Evolutionary conservation across 2,113 vertebrate species (phyloP).

Genomic region (Semnopithecus entellus): DNA sequence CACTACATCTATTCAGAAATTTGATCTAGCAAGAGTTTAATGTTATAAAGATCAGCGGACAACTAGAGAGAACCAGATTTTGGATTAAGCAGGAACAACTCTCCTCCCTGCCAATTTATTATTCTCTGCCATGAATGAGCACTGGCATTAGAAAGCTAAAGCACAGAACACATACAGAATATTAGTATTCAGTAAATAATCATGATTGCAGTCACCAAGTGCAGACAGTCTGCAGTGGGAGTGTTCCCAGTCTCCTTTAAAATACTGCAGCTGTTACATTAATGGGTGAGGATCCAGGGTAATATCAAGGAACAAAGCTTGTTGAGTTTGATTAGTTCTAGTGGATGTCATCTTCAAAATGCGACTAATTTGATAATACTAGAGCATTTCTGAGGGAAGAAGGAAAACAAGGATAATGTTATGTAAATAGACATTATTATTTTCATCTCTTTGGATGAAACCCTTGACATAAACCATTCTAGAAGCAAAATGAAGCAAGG

Average conservation of each 20-base stretch:
- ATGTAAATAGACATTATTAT: conserved; percentile 64
- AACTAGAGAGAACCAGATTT: conserved; percentile 18
- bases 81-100: conserved; percentile 12
- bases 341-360: conserved; percentile 61
- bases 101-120: conserved; percentile 32
- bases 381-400: conserved; percentile 42
- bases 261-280: conserved; percentile 66
- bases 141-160: conserved; percentile 62
- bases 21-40: neutral
- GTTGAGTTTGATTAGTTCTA: conserved; percentile 63
- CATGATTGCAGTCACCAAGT: conserved; percentile 45
- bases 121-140: conserved; percentile 37
- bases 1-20: neutral
- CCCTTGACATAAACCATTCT: conserved; percentile 27
- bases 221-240: conserved; percentile 29
- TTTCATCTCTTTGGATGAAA: conserved; percentile 33
- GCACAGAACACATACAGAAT: conserved; percentile 41
- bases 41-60: neutral
- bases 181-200: conserved; percentile 74
- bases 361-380: conserved; percentile 61
- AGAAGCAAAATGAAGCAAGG: conserved; percentile 2
- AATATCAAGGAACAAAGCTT: conserved; percentile 47
- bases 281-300: conserved; percentile 55
- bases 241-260: conserved; percentile 50
- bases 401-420: conserved; percentile 46